Conservation (phyloP, 2,888 invertebrate genomes). For the Apodemia duryi region DNA sequence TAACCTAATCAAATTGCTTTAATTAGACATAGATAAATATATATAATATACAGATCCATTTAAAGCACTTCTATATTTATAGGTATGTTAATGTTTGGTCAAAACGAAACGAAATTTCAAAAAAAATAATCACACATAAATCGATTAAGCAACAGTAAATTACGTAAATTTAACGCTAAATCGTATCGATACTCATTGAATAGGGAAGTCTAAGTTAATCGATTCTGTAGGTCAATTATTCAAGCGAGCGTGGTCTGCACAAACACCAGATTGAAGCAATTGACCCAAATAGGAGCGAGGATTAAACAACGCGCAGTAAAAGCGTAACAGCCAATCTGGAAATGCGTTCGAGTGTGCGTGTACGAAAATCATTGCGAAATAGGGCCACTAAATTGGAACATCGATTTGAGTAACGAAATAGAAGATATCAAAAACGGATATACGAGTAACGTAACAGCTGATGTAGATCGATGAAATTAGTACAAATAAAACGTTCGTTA, state of each 20-base stretch:
- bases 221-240: constrained; percentile 18
- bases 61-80: too few relatives aligned
- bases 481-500: neutral
- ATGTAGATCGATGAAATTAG: neutral
- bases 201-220: constrained; percentile 15
- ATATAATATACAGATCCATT: too few relatives aligned
- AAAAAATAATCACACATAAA: too few relatives aligned
- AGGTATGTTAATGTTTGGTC: too few relatives aligned
- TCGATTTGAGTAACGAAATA: constrained; percentile 10
- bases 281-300: constrained; percentile 52
- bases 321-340: constrained; percentile 43
- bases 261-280: constrained; percentile 49
- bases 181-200: neutral
- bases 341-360: constrained; percentile 40
- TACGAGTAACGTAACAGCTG: neutral
- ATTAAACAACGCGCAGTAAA: constrained; percentile 43
- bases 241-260: constrained; percentile 37
- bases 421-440: constrained; percentile 2
- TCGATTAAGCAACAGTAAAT: neutral
- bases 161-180: neutral
- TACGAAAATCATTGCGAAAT: constrained; percentile 20
- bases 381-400: constrained; percentile 28
- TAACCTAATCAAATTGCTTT: too few relatives aligned
- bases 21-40: too few relatives aligned
- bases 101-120: too few relatives aligned